Evolutionary conservation across 2,113 vertebrate genomes (phyloP).

Genomic region (Thunnus thynnus): DNA sequence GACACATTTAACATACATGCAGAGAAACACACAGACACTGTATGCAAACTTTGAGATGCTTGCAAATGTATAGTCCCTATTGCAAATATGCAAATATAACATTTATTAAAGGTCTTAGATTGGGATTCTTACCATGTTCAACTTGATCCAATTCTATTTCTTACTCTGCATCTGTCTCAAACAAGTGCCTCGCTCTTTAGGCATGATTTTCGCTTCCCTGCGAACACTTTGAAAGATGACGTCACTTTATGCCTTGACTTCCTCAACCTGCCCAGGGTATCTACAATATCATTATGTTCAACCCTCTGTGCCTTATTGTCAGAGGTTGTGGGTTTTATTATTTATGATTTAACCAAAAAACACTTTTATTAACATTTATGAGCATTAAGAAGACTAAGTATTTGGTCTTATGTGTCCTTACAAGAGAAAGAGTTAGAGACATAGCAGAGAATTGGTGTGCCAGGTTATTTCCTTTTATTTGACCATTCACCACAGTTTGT

Average conservation of each 20-base stretch:
- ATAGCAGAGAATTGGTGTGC: neutral
- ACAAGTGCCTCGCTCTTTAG: neutral
- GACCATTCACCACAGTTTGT: too few relatives aligned
- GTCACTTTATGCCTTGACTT: slow-evolving; percentile 51
- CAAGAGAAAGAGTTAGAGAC: neutral
- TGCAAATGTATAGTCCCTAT: neutral
- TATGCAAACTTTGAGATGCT: neutral
- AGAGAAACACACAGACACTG: neutral
- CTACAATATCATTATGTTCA: neutral
- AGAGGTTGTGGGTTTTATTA: neutral
- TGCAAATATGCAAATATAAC: neutral
- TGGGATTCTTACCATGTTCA: slow-evolving; percentile 55
- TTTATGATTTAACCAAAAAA: neutral
- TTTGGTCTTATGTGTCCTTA: neutral
- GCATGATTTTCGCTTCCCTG: slow-evolving; percentile 46
- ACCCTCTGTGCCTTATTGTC: too few relatives aligned
- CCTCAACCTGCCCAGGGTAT: slow-evolving; percentile 38
- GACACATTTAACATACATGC: neutral
- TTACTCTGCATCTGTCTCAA: slow-evolving; percentile 3
- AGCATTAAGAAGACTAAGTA: neutral
- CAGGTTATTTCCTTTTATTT: slow-evolving; percentile 54
- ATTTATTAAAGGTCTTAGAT: neutral
- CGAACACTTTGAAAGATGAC: slow-evolving; percentile 33
- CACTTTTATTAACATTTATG: neutral
- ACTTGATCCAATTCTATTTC: slow-evolving; percentile 29